These are phyloP conservation scores for Poeciliopsis infans DNA, from an alignment of 2,797 vertebrate genomes.

Conservation along the genomic window DNA sequence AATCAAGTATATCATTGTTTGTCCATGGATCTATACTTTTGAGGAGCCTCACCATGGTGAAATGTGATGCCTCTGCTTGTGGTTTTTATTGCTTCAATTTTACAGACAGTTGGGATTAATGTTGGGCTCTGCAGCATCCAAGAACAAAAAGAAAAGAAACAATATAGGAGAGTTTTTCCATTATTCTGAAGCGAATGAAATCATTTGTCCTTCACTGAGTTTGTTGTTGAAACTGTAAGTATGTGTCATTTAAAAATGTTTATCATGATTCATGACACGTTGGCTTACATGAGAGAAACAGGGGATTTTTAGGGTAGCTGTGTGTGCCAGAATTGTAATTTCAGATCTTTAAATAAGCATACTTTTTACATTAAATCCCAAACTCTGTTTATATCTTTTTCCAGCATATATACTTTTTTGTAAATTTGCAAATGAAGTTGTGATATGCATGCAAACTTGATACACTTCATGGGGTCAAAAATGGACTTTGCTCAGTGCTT, in stretches of 20 bases:
- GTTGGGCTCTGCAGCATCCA: slow-evolving; percentile 79
- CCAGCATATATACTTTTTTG: slow-evolving; percentile 33
- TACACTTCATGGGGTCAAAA: slow-evolving; percentile 52
- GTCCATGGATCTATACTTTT: slow-evolving; percentile 83
- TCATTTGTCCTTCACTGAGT: slow-evolving; percentile 78
- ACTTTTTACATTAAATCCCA: slow-evolving; percentile 63
- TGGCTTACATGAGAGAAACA: slow-evolving; percentile 63
- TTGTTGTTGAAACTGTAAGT: slow-evolving; percentile 75
- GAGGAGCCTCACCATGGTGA: slow-evolving; percentile 66
- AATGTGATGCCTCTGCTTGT: slow-evolving; percentile 79
- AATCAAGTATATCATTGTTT: slow-evolving; percentile 82
- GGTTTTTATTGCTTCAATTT: slow-evolving; percentile 86
- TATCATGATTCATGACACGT: slow-evolving; percentile 75
- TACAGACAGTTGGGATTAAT: slow-evolving; percentile 86
- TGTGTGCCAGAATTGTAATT: slow-evolving; percentile 57
- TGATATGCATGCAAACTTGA: slow-evolving; percentile 24
- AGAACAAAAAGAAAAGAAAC: slow-evolving; percentile 79
- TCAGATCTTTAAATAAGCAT: slow-evolving; percentile 64
- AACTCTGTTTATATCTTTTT: slow-evolving; percentile 45
- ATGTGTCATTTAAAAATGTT: slow-evolving; percentile 73
- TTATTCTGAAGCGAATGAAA: slow-evolving; percentile 77
- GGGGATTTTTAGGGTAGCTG: slow-evolving; percentile 56
- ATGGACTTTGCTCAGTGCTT: slow-evolving; percentile 35
- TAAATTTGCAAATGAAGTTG: slow-evolving; percentile 36
- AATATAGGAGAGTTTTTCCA: slow-evolving; percentile 75